These are phyloP conservation scores for Thaumetopoea pityocampa DNA, from an alignment of 1,140 invertebrate genomes.

Conservation along the genomic window DNA sequence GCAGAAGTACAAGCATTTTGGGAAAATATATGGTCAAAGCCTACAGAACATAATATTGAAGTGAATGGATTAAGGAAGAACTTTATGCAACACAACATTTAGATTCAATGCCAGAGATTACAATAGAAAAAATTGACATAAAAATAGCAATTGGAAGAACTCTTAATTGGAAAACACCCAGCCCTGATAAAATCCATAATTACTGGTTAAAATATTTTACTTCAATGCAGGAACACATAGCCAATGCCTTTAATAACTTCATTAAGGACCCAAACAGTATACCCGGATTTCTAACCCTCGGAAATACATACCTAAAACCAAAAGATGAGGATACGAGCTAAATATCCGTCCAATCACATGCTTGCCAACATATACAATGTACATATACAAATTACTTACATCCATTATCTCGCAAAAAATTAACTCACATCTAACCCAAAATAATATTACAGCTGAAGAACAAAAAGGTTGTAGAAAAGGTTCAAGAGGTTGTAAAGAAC, in stretches of 20 bases:
- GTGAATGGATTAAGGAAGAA: constrained; percentile 23
- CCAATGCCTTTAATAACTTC: constrained; percentile 6
- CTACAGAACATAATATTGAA: constrained; percentile 15
- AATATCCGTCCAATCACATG: constrained; percentile 34
- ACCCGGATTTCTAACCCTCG: constrained; percentile 15
- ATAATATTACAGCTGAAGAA: constrained; percentile 25
- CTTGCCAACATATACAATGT: constrained; percentile 20
- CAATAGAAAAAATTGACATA: constrained; percentile 7
- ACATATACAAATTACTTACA: constrained; percentile 28
- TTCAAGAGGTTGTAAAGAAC: constrained; percentile 24
- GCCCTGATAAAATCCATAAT: constrained; percentile 14
- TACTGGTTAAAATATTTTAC: constrained; percentile 18
- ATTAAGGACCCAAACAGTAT: constrained; percentile 4
- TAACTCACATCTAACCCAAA: constrained; percentile 12
- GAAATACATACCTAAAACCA: constrained; percentile 23
- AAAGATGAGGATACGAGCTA: constrained; percentile 23
- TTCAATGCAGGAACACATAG: neutral
- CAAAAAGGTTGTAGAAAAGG: constrained; percentile 25
- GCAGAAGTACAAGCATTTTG: constrained; percentile 6
- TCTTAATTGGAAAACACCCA: constrained; percentile 12
- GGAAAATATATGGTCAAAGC: constrained; percentile 19
- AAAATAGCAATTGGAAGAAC: constrained; percentile 12
- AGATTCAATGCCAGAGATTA: constrained; percentile 8
- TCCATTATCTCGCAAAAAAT: constrained; percentile 11
- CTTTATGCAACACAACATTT: constrained; percentile 1